A percentile compares a stretch with the other conserved stretches of the same genome.
Conservation (phyloP, 2,113 vertebrate genomes). For the Dromiciops gliroides region DNA sequence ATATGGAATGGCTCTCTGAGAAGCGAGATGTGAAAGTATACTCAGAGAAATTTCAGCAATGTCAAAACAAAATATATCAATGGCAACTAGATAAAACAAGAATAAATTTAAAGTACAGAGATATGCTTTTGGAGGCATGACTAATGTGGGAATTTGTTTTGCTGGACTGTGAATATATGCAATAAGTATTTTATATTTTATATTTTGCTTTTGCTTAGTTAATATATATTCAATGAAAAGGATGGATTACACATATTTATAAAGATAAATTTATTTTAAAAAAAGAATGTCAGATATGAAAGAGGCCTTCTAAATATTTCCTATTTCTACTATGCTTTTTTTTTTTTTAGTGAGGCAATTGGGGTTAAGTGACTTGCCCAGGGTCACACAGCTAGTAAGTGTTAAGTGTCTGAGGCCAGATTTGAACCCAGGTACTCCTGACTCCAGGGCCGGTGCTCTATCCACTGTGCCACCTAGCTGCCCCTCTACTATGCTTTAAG, state of each 20-base stretch:
- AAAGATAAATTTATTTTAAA: background rate
- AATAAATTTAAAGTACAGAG: background rate
- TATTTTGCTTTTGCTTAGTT: background rate
- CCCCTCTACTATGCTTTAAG: background rate
- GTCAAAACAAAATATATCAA: background rate
- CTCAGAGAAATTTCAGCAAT: background rate
- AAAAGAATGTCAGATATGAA: background rate
- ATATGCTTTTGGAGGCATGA: background rate
- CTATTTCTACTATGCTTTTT: background rate
- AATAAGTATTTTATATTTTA: background rate
- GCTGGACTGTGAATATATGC: background rate
- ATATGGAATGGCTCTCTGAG: background rate
- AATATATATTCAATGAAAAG: background rate
- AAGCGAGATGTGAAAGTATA: background rate
- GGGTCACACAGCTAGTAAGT: no score
- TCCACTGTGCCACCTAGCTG: no score
- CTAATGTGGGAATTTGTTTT: background rate
- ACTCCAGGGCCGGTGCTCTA: no score
- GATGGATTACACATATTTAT: background rate
- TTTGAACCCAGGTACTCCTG: no score
- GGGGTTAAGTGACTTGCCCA: no score
- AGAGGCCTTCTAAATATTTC: background rate
- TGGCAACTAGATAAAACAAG: background rate
- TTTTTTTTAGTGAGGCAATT: no score
- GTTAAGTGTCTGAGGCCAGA: no score